Conservation (phyloP, 2,113 vertebrate species). For the Phrynosoma blainvillii region DNA sequence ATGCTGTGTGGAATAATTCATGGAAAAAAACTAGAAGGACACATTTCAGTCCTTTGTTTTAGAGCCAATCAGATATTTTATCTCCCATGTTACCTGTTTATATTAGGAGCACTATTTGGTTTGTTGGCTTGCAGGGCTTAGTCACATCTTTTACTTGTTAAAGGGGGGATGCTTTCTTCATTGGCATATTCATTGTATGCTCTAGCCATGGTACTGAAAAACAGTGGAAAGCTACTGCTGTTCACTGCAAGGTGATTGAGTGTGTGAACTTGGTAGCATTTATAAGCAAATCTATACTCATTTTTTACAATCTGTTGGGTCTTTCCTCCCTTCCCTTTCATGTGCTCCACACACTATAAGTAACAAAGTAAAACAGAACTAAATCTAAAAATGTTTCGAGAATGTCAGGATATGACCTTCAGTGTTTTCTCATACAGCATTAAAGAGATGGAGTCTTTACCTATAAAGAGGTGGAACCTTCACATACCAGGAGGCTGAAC, state of each 20-base stretch:
- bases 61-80: background rate
- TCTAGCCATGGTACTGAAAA: constrained; percentile 67
- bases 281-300: background rate
- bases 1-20: background rate
- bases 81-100: background rate
- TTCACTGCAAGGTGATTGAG: background rate
- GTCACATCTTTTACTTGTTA: background rate
- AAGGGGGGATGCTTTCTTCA: background rate
- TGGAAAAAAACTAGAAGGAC: background rate
- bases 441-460: background rate
- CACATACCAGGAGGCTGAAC: background rate
- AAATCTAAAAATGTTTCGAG: background rate
- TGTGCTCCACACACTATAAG: background rate
- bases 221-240: background rate
- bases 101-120: background rate
- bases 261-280: background rate
- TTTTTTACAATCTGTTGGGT: too few relatives aligned
- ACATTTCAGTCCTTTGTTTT: background rate
- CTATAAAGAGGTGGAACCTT: background rate
- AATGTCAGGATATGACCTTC: background rate
- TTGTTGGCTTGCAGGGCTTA: rapidly evolving
- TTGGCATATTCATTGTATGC: background rate
- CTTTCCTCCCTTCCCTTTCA: background rate
- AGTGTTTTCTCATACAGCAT: rapidly evolving
- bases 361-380: background rate